A percentile compares a stretch with the other conserved stretches of the same genome.
Conservation (phyloP, 2,113 vertebrate genomes). For the Albula glossodonta region DNA sequence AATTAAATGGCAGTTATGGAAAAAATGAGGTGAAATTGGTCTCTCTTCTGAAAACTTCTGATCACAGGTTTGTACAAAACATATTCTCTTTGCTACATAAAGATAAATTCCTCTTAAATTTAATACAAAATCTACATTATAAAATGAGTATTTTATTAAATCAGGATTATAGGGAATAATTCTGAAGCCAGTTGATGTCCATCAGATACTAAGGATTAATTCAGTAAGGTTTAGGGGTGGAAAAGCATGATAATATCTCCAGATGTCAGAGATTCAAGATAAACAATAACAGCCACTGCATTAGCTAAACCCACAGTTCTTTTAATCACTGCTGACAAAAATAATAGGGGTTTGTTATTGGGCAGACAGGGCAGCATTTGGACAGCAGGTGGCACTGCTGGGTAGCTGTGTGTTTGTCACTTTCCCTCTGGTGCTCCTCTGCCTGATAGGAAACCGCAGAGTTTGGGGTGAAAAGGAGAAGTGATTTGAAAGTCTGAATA, state of each 20-base stretch:
- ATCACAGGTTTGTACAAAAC: too few species aligned
- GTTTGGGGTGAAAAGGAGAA: not conserved
- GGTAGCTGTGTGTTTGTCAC: not conserved
- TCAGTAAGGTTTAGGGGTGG: not conserved
- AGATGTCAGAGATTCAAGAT: not conserved
- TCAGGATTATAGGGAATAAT: too few species aligned
- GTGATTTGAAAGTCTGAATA: slow-evolving; percentile 4
- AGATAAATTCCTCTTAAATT: too few species aligned
- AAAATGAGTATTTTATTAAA: too few species aligned
- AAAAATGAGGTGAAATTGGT: too few species aligned
- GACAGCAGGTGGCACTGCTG: not conserved
- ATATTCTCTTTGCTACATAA: too few species aligned
- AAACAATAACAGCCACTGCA: not conserved
- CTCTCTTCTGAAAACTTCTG: too few species aligned
- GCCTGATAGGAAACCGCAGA: not conserved
- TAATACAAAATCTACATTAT: too few species aligned
- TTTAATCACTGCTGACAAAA: not conserved
- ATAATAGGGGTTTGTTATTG: not conserved
- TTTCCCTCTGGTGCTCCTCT: not conserved
- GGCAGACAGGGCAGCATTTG: too few species aligned
- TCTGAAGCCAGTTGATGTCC: not conserved
- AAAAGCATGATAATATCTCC: not conserved
- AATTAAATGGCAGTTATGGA: too few species aligned
- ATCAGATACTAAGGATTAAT: not conserved
- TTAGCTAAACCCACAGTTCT: not conserved